Evolutionary conservation across 2,113 vertebrate genomes (phyloP).

Genomic region (Gymnogyps californianus): DNA sequence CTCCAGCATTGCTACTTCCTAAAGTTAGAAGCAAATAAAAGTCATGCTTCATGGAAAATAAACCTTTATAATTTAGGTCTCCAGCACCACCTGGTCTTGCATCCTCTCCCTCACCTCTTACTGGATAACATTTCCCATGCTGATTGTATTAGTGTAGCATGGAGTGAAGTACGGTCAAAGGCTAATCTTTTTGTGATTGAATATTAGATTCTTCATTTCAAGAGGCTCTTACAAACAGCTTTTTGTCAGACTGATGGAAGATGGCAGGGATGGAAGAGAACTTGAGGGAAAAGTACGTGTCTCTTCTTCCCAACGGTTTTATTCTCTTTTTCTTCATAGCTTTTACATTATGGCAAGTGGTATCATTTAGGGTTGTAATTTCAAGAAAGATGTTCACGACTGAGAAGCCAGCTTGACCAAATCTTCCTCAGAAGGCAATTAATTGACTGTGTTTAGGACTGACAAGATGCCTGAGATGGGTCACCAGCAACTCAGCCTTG

Average conservation of each 20-base stretch:
- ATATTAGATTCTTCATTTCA: slow-evolving; percentile 36
- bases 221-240: slow-evolving; percentile 29
- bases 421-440: neutral
- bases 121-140: slow-evolving; percentile 1
- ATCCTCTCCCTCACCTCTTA: neutral
- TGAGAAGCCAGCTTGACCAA: neutral
- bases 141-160: neutral
- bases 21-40: slow-evolving; percentile 11
- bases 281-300: neutral
- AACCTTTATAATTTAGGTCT: neutral
- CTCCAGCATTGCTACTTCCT: neutral
- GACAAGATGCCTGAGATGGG: neutral
- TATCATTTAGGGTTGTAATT: neutral
- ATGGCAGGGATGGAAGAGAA: neutral
- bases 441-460: neutral
- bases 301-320: neutral
- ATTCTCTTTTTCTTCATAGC: neutral
- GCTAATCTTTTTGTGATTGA: slow-evolving; percentile 48
- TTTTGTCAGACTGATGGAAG: slow-evolving; percentile 18
- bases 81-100: slow-evolving; percentile 1
- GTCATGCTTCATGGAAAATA: neutral
- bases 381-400: neutral
- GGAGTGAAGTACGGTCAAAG: slow-evolving; percentile 36
- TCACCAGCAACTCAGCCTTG: neutral
- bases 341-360: neutral